Base-by-base conservation (phyloP, 2,113 vertebrate species). In the Rhinopomastus cyanomelas region DNA sequence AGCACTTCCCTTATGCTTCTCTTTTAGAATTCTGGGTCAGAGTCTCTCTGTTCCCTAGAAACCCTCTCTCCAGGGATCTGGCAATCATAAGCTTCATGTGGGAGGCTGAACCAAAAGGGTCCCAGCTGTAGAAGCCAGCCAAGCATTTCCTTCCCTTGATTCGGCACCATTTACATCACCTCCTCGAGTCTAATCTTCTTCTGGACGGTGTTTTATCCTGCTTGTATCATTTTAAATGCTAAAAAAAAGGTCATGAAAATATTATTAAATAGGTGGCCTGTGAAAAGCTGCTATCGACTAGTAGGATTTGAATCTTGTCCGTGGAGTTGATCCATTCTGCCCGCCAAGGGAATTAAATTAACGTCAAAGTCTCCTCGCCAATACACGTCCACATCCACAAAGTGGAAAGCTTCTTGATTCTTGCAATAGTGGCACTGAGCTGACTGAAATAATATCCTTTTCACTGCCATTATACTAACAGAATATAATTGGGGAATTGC, bases 401-500 rank as follows among this genome's bases (percentile, higher is more conserved):
- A 90, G 81, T 53, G 69, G 85, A 92, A 88, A 92, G 81, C 77
- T 89, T 92, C 76, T 86, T 82, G 93, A 84, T 81, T 87, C 87
- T 86, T 95, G 88, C 84, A 85, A 77, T 91, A 93, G 78, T 87
- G 87, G 91, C 73, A 65, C 71, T 65, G 84, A 86, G 77, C 91
- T 93, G 93, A 93, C 81, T 92, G 65, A 95, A 94, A 96, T 92
- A 93, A 93, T 94, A 95, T 80, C 92, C 77, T 94, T 96, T 94
- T 88, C 92, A 84, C 82, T 88, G 93, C 90, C 90, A 95, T 96
- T 96, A 95, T 91, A 94, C 91, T 92, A 95, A 91, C 88, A 92
- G 92, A 95, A 95, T 87, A 86, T 94, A 93, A 96, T 88, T 93
- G 92, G 93, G 89, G 90, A 95, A 96, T 96, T 94, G 88, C 93